Base-by-base conservation (phyloP, 2,797 vertebrate species). In the Scolopax bukidnonensis region DNA sequence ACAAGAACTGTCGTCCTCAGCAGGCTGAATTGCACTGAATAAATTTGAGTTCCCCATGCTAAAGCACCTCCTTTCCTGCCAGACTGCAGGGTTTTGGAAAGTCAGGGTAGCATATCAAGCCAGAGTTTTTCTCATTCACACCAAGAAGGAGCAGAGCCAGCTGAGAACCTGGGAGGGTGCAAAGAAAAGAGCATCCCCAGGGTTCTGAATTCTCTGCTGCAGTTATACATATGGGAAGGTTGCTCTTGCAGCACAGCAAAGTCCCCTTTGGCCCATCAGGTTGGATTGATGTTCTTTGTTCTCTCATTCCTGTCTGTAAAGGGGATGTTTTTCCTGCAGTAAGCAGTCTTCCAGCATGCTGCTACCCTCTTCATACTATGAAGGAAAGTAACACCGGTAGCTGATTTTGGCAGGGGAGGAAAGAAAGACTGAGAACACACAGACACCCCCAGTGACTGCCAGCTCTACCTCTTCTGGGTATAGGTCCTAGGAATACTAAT, bases 91-190 rank as follows among this genome's bases (percentile, higher is more conserved):
- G 54, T 85, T 86, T 93, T 85, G 53, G 82, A 89, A 89, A 57
- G 32, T 41, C 68, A 71, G 86, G 68, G 21, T 2, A 85, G 65
- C 57, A 56, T 80, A 75, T 71, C 57, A 92, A 95, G 84, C 75
- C 81, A 91, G 82, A 78, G 54, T 57, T 87, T 69, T 81, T 68
- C 74, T 90, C 78, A 77, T 92, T 89, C 92, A 67, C 92, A 95
- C 36, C 57, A 86, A 79, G 80, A 2, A 20, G 65, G 53, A 95
- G 47, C 78, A 89, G 86, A 94, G 84, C 74, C 78, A 80, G 75
- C 81, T 68, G 88, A 95, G 88, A 75, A 51, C 21, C 23, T 92
- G 90, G 60, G 45, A 38, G 11, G 7, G 9, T 75, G 77, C 91
- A 91, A 96, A 71, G 84, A 67, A 67, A 48, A 70, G 64, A 78